Conservation (phyloP, 2,888 invertebrate species). For the Lymantria dispar region DNA sequence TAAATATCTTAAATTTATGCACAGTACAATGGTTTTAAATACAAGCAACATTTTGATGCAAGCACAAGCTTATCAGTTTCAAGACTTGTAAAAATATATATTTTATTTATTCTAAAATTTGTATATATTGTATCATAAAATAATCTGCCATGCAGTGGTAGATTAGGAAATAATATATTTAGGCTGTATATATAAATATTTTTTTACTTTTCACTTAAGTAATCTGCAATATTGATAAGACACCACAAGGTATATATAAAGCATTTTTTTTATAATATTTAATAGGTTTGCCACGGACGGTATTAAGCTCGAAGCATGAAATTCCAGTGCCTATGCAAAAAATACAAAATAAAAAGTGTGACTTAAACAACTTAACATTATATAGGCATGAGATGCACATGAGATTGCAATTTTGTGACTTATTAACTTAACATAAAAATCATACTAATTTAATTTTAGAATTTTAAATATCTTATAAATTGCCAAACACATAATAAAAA, state of each 20-base stretch:
- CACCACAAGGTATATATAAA: too few relatives aligned
- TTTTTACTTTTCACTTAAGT: too few relatives aligned
- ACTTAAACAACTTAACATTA: constrained; percentile 31
- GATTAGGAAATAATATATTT: too few relatives aligned
- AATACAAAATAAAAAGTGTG: constrained; percentile 58
- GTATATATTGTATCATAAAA: constrained; percentile 37
- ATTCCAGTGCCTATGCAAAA: constrained; percentile 36
- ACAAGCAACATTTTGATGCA: constrained; percentile 11
- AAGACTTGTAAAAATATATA: constrained; percentile 1
- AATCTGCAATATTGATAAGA: too few relatives aligned
- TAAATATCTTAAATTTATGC: not conserved
- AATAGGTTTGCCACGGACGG: constrained; percentile 50
- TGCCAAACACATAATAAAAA: too few relatives aligned
- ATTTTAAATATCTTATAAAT: too few relatives aligned
- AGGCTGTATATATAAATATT: too few relatives aligned
- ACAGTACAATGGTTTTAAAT: not conserved
- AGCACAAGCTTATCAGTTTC: not conserved
- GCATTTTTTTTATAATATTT: constrained; percentile 4
- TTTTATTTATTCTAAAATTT: constrained; percentile 20
- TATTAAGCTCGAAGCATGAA: constrained; percentile 47
- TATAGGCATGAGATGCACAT: constrained; percentile 19
- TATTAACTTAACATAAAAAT: constrained; percentile 7
- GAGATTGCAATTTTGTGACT: constrained; percentile 47
- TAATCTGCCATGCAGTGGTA: constrained; percentile 47
- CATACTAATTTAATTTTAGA: too few relatives aligned